These are phyloP conservation scores for Linepithema humile DNA, from an alignment of 1,140 invertebrate genomes.

Conservation along the genomic window DNA sequence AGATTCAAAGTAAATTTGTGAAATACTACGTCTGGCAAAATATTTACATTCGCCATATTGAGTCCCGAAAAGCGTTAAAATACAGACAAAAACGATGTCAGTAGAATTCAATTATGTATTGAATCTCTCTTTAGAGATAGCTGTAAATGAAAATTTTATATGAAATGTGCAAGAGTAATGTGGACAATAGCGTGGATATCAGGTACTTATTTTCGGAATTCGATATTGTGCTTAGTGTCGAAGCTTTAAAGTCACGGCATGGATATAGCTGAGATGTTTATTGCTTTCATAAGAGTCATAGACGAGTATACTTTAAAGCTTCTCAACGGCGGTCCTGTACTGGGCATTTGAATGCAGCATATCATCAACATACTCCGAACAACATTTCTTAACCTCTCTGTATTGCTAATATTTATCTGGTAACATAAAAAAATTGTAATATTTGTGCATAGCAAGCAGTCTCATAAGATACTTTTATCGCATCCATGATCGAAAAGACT, in stretches of 20 bases:
- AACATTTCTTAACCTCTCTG: slow-evolving; percentile 65
- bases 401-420: slow-evolving; percentile 71
- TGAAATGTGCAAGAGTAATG: slow-evolving; percentile 55
- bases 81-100: slow-evolving; percentile 7
- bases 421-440: slow-evolving; percentile 68
- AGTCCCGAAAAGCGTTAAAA: slow-evolving; percentile 47
- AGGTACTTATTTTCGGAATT: slow-evolving; percentile 66
- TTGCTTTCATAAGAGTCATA: slow-evolving; percentile 60
- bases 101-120: not conserved
- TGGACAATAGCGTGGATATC: slow-evolving; percentile 61
- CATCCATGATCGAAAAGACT: slow-evolving; percentile 44
- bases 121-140: not conserved
- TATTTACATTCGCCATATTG: not conserved
- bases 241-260: slow-evolving; percentile 61
- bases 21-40: slow-evolving; percentile 12
- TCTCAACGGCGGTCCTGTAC: slow-evolving; percentile 58
- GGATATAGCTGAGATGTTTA: slow-evolving; percentile 55
- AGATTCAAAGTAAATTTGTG: slow-evolving; percentile 3
- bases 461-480: slow-evolving; percentile 17
- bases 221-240: slow-evolving; percentile 56
- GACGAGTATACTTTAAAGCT: slow-evolving; percentile 70
- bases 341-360: slow-evolving; percentile 44
- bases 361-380: slow-evolving; percentile 59
- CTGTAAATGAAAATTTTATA: slow-evolving; percentile 27
- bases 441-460: slow-evolving; percentile 57